Evolutionary conservation across 2,888 invertebrate genomes (phyloP).

Genomic region (Octonoba sinensis): DNA sequence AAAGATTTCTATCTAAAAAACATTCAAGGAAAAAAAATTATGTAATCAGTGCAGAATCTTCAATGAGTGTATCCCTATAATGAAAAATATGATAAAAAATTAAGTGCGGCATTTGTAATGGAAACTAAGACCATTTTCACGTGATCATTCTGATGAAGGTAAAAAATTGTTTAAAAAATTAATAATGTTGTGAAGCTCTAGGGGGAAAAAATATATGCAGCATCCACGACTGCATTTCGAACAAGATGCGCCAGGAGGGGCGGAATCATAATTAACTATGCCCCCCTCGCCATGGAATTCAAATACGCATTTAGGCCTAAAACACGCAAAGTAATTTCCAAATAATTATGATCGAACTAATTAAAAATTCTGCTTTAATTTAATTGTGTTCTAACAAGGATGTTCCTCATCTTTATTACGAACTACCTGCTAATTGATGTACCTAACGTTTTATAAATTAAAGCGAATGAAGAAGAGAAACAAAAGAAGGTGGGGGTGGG

Average conservation of each 20-base stretch:
- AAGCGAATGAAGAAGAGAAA: conserved; percentile 32
- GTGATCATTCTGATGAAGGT: not conserved
- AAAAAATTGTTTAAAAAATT: not conserved
- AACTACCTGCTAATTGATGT: conserved; percentile 60
- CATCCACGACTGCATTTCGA: no score
- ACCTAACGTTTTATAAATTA: conserved; percentile 60
- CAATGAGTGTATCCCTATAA: no score
- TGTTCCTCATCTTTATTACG: conserved; percentile 48
- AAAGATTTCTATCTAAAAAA: no score
- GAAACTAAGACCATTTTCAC: not conserved
- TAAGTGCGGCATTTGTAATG: not conserved
- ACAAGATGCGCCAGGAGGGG: no score
- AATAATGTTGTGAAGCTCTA: no score
- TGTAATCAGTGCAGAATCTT: no score
- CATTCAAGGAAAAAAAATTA: no score
- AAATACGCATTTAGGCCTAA: conserved; percentile 53
- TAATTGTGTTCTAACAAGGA: conserved; percentile 63
- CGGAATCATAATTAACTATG: no score
- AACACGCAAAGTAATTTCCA: conserved; percentile 62
- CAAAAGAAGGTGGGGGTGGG: not conserved
- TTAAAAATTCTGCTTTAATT: conserved; percentile 64
- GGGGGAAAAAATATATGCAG: no score
- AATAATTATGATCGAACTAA: conserved; percentile 64
- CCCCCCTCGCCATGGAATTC: conserved; percentile 20
- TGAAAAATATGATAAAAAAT: not conserved